phyloP scores from a whole-genome alignment of 2,888 invertebrate species.

The Hyppa rectilinea region DNA sequence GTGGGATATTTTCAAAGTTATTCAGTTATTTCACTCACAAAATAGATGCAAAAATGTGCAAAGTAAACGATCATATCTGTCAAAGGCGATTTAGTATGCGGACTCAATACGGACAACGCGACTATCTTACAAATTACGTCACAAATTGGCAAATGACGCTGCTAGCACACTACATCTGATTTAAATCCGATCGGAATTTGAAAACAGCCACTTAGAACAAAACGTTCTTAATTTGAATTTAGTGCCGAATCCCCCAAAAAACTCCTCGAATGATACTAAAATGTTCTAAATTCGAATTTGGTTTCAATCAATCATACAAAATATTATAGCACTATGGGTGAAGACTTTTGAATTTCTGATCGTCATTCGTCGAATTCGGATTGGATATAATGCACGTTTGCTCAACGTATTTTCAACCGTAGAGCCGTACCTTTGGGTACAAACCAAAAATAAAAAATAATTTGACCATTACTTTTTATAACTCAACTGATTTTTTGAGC shows the following conservation, averaged over 20 bases:
- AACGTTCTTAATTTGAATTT: neutral
- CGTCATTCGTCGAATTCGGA: neutral
- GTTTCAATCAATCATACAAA: neutral
- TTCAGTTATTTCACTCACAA: conserved; percentile 26
- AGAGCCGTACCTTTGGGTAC: too few species aligned
- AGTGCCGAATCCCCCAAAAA: neutral
- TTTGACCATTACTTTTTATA: too few species aligned
- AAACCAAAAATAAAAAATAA: too few species aligned
- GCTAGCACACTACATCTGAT: neutral
- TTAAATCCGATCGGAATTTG: neutral
- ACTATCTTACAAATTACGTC: conserved; percentile 27
- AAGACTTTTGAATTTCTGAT: neutral
- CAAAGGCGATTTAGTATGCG: conserved; percentile 39
- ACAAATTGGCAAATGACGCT: conserved; percentile 26
- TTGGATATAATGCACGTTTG: neutral
- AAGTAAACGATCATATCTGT: conserved; percentile 51
- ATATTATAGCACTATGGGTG: neutral
- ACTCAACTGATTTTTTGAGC: too few species aligned
- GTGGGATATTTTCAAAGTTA: conserved; percentile 42
- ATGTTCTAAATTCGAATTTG: neutral
- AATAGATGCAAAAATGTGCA: conserved; percentile 41
- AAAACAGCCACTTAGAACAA: neutral
- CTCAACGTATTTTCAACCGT: too few species aligned
- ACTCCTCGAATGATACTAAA: neutral
- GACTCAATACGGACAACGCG: conserved; percentile 19